Percentiles rank a stretch among this genome's conserved stretches.
Conservation (phyloP, 2,113 vertebrate species). For the Apaloderma vittatum region DNA sequence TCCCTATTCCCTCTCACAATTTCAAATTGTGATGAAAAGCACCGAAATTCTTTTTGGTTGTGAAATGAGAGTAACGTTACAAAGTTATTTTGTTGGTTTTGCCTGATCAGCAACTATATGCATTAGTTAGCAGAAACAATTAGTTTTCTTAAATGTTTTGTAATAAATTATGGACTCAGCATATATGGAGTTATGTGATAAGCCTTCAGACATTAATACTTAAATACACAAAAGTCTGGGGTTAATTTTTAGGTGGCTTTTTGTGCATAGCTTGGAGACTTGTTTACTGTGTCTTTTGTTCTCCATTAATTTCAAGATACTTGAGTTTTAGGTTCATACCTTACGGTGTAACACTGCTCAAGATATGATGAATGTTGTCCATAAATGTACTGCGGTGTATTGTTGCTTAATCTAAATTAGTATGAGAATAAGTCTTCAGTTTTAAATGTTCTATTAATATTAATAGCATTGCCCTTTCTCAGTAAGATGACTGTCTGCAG, state of each 20-base stretch:
- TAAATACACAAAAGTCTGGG: neutral
- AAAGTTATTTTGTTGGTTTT: neutral
- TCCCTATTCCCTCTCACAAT: neutral
- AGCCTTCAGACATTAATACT: neutral
- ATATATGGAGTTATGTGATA: neutral
- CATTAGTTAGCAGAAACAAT: neutral
- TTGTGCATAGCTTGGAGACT: neutral
- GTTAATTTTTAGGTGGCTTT: neutral
- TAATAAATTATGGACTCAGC: neutral
- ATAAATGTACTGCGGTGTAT: neutral
- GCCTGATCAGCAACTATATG: neutral
- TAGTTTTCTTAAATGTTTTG: neutral
- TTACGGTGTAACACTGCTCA: neutral
- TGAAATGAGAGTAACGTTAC: neutral
- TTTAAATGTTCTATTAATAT: neutral
- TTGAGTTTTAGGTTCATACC: neutral
- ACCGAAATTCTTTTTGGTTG: neutral
- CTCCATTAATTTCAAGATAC: neutral
- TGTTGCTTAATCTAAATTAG: neutral
- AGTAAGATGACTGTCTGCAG: neutral
- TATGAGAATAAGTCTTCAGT: neutral
- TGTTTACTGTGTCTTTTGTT: neutral
- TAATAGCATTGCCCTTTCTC: neutral
- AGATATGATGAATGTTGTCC: neutral
- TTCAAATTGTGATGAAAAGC: neutral